phyloP scores from a whole-genome alignment of 2,888 invertebrate species.

The Parnassius smintheus region DNA sequence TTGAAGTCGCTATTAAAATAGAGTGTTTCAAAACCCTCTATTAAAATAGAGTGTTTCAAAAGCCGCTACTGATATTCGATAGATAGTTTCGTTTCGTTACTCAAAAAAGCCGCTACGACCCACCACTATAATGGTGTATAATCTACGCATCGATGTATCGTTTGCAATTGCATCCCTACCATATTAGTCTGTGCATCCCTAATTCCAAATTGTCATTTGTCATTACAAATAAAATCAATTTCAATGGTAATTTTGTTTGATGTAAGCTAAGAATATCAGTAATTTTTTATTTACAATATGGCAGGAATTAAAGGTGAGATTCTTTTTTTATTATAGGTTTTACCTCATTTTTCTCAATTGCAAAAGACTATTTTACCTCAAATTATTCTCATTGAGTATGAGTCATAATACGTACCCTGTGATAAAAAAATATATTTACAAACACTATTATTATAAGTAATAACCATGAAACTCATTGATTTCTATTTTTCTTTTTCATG shows the following conservation, averaged over 20 bases:
- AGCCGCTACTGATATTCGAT: too few species aligned
- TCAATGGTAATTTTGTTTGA: constrained; percentile 21
- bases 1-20: too few species aligned
- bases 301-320: constrained; percentile 75
- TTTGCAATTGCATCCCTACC: too few species aligned
- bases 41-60: too few species aligned
- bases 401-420: constrained; percentile 45
- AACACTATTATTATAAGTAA: constrained; percentile 40
- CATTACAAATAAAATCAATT: too few species aligned
- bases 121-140: too few species aligned
- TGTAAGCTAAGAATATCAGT: constrained; percentile 27
- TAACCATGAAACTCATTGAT: constrained; percentile 29
- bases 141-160: too few species aligned
- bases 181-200: too few species aligned
- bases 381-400: constrained; percentile 40
- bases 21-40: too few species aligned
- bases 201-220: too few species aligned
- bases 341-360: background rate
- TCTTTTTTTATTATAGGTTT: constrained; percentile 6
- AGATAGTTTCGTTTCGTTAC: too few species aligned
- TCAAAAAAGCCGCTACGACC: too few species aligned
- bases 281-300: constrained; percentile 46
- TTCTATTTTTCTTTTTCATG: constrained; percentile 53
- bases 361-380: background rate
- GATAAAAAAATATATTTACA: constrained; percentile 51